Evolutionary conservation across 2,888 invertebrate genomes (phyloP).

Genomic region (Parnassius apollo): DNA sequence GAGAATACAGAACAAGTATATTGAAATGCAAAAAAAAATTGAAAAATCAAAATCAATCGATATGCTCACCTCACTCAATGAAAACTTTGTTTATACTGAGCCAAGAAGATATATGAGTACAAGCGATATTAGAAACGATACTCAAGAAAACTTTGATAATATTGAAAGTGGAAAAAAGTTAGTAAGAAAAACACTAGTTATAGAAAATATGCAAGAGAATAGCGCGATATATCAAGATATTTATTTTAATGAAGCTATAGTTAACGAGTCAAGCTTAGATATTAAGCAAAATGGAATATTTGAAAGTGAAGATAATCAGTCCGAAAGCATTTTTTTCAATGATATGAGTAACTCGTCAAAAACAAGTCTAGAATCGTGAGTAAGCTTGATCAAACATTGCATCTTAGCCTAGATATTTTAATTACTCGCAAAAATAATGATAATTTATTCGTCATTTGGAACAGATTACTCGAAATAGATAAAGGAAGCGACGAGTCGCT

Average conservation of each 20-base stretch:
- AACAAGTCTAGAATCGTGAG: slow-evolving; percentile 68
- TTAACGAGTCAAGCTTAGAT: slow-evolving; percentile 42
- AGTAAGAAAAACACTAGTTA: slow-evolving; percentile 35
- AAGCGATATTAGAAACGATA: slow-evolving; percentile 40
- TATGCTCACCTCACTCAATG: slow-evolving; percentile 45
- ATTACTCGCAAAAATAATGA: no score
- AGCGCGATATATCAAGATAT: slow-evolving; percentile 45
- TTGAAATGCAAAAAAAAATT: slow-evolving; percentile 63
- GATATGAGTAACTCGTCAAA: slow-evolving; percentile 40
- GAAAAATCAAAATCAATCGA: slow-evolving; percentile 68
- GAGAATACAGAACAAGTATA: slow-evolving; percentile 63
- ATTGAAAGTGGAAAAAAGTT: slow-evolving; percentile 31
- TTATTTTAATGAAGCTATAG: slow-evolving; percentile 41
- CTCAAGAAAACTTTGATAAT: slow-evolving; percentile 32
- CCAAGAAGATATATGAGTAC: slow-evolving; percentile 41
- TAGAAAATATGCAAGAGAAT: slow-evolving; percentile 45
- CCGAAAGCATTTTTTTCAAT: slow-evolving; percentile 43
- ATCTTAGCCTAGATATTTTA: no score
- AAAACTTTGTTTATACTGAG: slow-evolving; percentile 46
- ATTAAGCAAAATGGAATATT: slow-evolving; percentile 38
- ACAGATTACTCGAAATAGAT: slow-evolving; percentile 52
- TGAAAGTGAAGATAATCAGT: slow-evolving; percentile 37
- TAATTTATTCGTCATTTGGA: neutral
- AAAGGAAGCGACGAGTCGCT: slow-evolving; percentile 50
- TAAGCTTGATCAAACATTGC: slow-evolving; percentile 28